Evolutionary conservation across 2,113 vertebrate genomes (phyloP).

Genomic region (Hoplias malabaricus): DNA sequence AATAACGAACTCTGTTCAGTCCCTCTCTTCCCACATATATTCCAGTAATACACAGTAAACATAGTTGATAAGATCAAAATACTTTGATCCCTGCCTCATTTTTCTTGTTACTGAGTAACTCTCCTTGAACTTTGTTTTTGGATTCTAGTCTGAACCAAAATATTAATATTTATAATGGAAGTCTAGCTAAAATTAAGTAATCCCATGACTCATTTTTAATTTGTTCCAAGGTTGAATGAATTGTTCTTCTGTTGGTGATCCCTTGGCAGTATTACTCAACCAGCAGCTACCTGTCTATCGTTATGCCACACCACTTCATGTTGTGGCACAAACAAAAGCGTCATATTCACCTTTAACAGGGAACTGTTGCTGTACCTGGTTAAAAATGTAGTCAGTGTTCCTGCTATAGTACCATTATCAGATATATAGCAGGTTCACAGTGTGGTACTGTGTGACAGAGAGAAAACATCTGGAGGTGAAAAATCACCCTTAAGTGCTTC

Average conservation of each 20-base stretch:
- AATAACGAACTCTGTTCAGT: not conserved
- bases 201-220: not conserved
- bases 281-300: not conserved
- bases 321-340: slow-evolving; percentile 13
- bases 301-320: slow-evolving; percentile 11
- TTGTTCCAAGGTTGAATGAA: not conserved
- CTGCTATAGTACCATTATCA: not conserved
- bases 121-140: not conserved
- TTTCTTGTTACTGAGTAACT: not conserved
- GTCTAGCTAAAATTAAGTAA: not conserved
- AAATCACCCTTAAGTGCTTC: slow-evolving; percentile 63
- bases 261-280: not conserved
- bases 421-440: not conserved
- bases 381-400: not conserved
- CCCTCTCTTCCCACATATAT: not conserved
- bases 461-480: slow-evolving; percentile 50
- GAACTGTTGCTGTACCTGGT: too few relatives aligned
- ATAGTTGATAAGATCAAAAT: not conserved
- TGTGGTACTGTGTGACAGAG: not conserved
- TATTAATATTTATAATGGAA: not conserved
- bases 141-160: not conserved
- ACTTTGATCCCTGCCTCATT: not conserved
- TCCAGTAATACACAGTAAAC: not conserved
- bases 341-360: slow-evolving; percentile 2
- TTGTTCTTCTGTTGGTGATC: slow-evolving; percentile 8